A percentile compares a stretch with the other conserved stretches of the same genome.
These are phyloP conservation scores for Thryonomys swinderianus DNA, from an alignment of 2,113 vertebrate species.

Conservation along the genomic window DNA sequence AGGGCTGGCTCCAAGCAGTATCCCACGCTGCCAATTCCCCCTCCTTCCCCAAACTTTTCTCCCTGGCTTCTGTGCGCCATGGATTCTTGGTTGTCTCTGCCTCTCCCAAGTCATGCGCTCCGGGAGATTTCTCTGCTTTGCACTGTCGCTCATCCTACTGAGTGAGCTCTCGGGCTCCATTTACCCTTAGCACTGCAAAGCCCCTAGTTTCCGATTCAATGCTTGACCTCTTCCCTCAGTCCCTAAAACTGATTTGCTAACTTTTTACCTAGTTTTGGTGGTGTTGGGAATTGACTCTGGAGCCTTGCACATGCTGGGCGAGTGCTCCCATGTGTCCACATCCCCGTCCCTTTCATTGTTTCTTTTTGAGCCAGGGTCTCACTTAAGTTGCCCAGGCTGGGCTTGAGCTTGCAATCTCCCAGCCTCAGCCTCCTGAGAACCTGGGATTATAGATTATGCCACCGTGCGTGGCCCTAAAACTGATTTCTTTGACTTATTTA, in stretches of 20 bases:
- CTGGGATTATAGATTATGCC: neutral
- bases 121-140: neutral
- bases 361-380: neutral
- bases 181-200: conserved; percentile 24
- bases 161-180: neutral
- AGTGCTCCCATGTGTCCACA: neutral
- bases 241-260: conserved; percentile 29
- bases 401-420: neutral
- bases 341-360: neutral
- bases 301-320: neutral
- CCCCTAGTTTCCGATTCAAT: conserved; percentile 26
- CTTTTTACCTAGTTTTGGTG: neutral
- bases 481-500: conserved; percentile 40
- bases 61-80: neutral
- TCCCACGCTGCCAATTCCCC: neutral
- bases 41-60: neutral
- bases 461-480: neutral
- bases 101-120: neutral
- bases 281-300: neutral
- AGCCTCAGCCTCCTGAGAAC: neutral
- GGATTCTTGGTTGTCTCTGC: neutral
- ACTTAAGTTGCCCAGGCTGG: neutral
- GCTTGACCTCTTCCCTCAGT: neutral
- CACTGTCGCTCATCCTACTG: neutral
- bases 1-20: neutral